These are phyloP conservation scores for Bungarus multicinctus DNA, from an alignment of 2,113 vertebrate species.

Conservation along the genomic window DNA sequence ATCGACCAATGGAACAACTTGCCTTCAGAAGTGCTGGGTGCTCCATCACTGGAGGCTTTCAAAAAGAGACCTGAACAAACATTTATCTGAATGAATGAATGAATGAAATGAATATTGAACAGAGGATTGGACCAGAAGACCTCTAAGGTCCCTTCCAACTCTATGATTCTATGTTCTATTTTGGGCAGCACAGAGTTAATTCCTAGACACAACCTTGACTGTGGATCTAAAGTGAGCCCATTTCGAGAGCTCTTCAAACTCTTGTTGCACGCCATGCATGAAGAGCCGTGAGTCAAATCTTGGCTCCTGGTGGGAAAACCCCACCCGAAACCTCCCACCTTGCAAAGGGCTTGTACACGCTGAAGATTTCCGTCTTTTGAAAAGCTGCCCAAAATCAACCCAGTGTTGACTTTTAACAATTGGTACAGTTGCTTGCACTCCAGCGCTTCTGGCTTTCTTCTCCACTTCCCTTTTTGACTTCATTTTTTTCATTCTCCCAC, in stretches of 20 bases:
- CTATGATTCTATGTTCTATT: no score
- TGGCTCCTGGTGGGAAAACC: constrained; percentile 58
- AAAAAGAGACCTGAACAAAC: not conserved
- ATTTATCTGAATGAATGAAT: not conserved
- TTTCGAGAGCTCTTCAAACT: not conserved
- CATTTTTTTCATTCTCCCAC: constrained; percentile 53
- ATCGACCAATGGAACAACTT: not conserved
- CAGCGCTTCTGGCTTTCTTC: constrained; percentile 61
- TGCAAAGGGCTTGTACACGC: constrained; percentile 67
- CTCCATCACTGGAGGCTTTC: not conserved
- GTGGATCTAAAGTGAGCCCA: not conserved
- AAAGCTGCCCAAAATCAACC: constrained; percentile 66
- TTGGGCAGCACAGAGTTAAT: not conserved
- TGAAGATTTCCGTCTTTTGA: constrained; percentile 69
- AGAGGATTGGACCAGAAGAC: not conserved
- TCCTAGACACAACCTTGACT: not conserved
- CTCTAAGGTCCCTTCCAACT: not conserved
- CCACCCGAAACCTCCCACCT: constrained; percentile 77
- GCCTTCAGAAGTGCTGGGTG: not conserved
- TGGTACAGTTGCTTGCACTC: constrained; percentile 66
- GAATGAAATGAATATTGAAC: no score
- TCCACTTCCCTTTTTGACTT: constrained; percentile 57
- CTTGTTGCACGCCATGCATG: constrained; percentile 22
- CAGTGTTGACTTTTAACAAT: constrained; percentile 72
- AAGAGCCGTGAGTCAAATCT: constrained; percentile 52